Conservation (phyloP, 2,888 invertebrate genomes). For the Sialis fuliginosa region DNA sequence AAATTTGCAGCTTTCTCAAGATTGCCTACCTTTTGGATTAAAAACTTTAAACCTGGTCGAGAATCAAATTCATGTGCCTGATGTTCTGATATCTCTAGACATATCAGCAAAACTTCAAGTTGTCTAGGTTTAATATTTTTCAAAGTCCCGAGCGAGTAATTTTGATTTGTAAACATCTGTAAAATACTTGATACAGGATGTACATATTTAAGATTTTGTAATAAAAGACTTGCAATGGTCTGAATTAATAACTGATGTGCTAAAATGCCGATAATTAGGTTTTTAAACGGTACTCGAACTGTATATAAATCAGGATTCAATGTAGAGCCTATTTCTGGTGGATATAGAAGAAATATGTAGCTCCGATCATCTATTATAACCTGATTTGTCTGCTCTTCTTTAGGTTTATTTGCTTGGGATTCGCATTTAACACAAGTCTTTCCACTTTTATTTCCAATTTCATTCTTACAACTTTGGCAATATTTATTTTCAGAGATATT, state of each 20-base stretch:
- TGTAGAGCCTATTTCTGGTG: conserved; percentile 49
- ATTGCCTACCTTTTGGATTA: conserved; percentile 83
- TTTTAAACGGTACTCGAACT: conserved; percentile 71
- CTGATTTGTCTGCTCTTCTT: conserved; percentile 21
- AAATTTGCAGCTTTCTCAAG: conserved; percentile 73
- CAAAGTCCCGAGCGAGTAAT: conserved; percentile 22
- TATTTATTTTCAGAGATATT: neutral
- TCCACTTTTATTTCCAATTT: neutral
- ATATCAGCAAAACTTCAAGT: conserved; percentile 52
- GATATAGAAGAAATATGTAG: conserved; percentile 75
- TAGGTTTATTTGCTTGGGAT: conserved; percentile 22
- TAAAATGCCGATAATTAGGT: conserved; percentile 71
- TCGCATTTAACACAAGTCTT: conserved; percentile 1
- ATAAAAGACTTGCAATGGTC: conserved; percentile 70
- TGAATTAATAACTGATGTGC: conserved; percentile 88
- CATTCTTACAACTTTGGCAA: conserved; percentile 1
- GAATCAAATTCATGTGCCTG: conserved; percentile 76
- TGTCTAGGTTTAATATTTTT: conserved; percentile 37
- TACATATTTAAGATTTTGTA: conserved; percentile 38
- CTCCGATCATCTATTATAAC: conserved; percentile 64
- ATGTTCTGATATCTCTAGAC: conserved; percentile 64
- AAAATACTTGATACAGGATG: conserved; percentile 25
- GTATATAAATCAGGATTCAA: conserved; percentile 62
- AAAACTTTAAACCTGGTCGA: conserved; percentile 81
- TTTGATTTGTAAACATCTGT: conserved; percentile 20